Evolutionary conservation across 2,888 invertebrate species (phyloP).

Genomic region (Pseudococcus longispinus): DNA sequence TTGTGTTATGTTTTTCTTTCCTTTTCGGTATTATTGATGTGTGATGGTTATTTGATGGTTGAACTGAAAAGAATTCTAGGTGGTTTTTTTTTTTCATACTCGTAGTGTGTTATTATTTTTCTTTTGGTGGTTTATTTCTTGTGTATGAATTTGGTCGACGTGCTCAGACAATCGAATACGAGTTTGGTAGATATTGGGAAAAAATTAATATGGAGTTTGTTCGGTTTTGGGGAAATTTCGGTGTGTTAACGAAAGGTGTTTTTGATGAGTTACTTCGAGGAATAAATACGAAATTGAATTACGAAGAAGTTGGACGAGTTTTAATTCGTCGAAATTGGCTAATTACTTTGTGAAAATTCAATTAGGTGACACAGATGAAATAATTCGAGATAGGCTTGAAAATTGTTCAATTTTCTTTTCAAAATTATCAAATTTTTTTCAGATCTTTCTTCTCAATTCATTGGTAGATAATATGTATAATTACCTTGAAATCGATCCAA

Average conservation of each 20-base stretch:
- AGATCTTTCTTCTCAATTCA: too few relatives aligned
- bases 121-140: background rate
- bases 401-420: too few relatives aligned
- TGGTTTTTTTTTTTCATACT: background rate
- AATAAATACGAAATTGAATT: too few relatives aligned
- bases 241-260: background rate
- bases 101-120: background rate
- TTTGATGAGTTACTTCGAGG: background rate
- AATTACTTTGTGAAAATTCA: too few relatives aligned
- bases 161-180: background rate
- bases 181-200: background rate
- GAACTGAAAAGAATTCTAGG: background rate
- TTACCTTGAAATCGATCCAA: too few relatives aligned
- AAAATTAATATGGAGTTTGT: background rate
- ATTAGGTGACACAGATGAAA: too few relatives aligned
- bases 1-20: background rate
- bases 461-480: too few relatives aligned
- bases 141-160: background rate
- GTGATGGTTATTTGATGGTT: conserved; percentile 7
- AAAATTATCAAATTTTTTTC: too few relatives aligned
- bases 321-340: too few relatives aligned
- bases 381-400: too few relatives aligned
- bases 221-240: background rate
- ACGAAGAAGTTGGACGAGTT: too few relatives aligned
- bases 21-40: conserved; percentile 18